Base-by-base conservation (phyloP, 2,888 invertebrate species). In the Patella ulyssiponensis region DNA sequence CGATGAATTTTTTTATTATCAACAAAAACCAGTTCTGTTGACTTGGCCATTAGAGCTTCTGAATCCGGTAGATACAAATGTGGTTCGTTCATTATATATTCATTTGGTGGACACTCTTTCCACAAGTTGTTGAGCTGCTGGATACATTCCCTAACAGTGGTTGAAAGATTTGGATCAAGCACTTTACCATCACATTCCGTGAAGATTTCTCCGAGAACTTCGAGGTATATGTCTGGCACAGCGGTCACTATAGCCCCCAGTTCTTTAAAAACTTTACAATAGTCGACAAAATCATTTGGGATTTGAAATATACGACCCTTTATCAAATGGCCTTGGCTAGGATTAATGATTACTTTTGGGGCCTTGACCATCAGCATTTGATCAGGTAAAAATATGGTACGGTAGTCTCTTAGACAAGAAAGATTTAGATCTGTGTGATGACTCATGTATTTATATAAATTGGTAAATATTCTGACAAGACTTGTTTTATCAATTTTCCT, bases 241-340 rank as follows among this genome's bases (percentile, higher is more conserved):
- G 81, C 79, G 5, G 69, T 75, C 44, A 83, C 75, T 1, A 78
- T 73, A 14, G 82, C 82, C 33, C 88, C 88, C 54, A 87, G 54
- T 4, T 4, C n/a, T 17, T 80, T 56, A 58, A 88, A 87, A 20
- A 87, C 75, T 7, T 79, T 64, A 33, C 75, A 74, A 76, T 80
- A 86, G 53, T 79, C 77, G 11, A 81, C 84, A 75, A 84, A 82
- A 15, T 78, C 64, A 17, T 69, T 2, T 12, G 87, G 86, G n/a
- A 83, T 77, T 72, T 78, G 80, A 75, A 79, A 82, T 20, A 88
- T 77, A 77, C 56, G 15, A 17, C 56, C 56, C 0, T 56, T 56
- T 56, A 56, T 56, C n/a, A 56, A 3, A 17, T 56, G 0, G 3
- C 17, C 15, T 56, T 56, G 4, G 4, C 7, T 7, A 17, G 56